These are phyloP conservation scores for Catharus bicknelli DNA, from an alignment of 2,113 vertebrate genomes.

Conservation along the genomic window DNA sequence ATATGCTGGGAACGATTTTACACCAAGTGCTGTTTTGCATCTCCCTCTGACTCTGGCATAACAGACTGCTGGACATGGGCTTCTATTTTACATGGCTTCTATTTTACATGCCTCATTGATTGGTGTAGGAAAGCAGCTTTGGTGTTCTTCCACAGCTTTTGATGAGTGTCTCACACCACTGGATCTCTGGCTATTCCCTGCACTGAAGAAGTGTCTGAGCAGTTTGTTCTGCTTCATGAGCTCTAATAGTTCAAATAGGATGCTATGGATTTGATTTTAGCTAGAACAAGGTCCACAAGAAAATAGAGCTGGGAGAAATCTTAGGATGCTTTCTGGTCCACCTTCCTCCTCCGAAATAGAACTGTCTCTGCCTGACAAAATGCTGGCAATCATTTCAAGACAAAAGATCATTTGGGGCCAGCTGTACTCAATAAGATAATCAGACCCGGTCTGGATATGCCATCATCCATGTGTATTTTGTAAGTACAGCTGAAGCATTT, in stretches of 20 bases:
- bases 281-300: background rate
- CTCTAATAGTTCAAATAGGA: background rate
- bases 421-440: background rate
- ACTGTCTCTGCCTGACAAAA: background rate
- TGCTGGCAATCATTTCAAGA: background rate
- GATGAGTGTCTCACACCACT: background rate
- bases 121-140: background rate
- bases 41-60: background rate
- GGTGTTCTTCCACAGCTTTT: background rate
- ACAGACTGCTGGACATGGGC: fast-evolving
- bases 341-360: background rate
- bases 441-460: background rate
- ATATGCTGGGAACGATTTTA: background rate
- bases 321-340: background rate
- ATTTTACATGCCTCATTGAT: background rate
- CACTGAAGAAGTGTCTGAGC: background rate
- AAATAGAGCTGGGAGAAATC: background rate
- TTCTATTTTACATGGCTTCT: background rate
- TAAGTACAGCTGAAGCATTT: background rate
- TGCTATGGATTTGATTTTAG: background rate
- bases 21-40: background rate
- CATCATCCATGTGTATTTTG: background rate
- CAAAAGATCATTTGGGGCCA: background rate
- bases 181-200: background rate
- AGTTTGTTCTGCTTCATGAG: background rate